These are phyloP conservation scores for Marasmarcha lunaedactyla DNA, from an alignment of 2,888 invertebrate genomes.

Conservation along the genomic window DNA sequence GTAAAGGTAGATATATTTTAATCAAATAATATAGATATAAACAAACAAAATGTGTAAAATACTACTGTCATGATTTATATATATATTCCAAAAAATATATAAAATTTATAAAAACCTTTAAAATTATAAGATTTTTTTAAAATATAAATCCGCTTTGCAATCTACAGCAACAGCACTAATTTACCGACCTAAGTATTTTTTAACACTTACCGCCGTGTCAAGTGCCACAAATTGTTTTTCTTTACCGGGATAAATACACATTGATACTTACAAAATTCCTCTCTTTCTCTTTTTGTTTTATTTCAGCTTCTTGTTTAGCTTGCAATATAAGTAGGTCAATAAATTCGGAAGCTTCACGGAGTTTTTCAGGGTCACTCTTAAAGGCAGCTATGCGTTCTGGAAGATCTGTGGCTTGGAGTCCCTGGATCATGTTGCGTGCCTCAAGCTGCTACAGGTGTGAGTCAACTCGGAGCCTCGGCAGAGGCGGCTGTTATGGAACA, in stretches of 20 bases:
- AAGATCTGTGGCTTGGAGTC: constrained; percentile 42
- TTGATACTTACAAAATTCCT: constrained; percentile 70
- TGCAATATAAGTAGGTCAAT: constrained; percentile 72
- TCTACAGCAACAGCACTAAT: too few relatives aligned
- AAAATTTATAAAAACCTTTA: too few relatives aligned
- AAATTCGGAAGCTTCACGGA: constrained; percentile 69
- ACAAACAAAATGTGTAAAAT: too few relatives aligned
- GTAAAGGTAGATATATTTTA: too few relatives aligned
- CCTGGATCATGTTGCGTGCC: constrained; percentile 47
- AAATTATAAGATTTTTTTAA: too few relatives aligned
- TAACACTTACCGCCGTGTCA: constrained; percentile 67
- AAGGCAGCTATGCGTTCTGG: constrained; percentile 67
- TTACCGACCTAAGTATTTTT: too few relatives aligned
- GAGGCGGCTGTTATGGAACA: too few relatives aligned
- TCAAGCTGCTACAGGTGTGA: constrained; percentile 14
- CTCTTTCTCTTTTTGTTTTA: constrained; percentile 69
- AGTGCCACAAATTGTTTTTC: constrained; percentile 39
- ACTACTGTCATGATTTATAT: too few relatives aligned
- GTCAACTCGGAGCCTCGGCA: constrained; percentile 13
- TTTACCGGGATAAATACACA: constrained; percentile 59
- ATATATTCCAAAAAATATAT: too few relatives aligned
- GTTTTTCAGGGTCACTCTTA: constrained; percentile 71
- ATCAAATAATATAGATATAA: too few relatives aligned
- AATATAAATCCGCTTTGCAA: too few relatives aligned
- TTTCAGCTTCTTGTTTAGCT: constrained; percentile 71